phyloP scores from a whole-genome alignment of 2,888 invertebrate species.

The Trichogramma dendrolimi region DNA sequence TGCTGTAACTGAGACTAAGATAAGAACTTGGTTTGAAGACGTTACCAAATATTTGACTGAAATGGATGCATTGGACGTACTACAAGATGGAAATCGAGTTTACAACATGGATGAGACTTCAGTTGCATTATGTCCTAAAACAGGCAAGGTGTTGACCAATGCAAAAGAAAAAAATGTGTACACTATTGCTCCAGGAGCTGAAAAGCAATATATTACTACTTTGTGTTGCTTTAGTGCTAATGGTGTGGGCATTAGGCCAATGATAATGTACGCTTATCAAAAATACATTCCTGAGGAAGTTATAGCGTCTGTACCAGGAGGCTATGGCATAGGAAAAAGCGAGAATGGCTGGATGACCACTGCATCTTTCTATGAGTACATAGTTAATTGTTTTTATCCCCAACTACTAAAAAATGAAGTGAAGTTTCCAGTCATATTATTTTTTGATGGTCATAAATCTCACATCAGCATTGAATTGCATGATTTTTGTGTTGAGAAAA shows the following conservation, averaged over 20 bases:
- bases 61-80: constrained; percentile 13
- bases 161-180: constrained; percentile 29
- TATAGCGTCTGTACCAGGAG: no score
- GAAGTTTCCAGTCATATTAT: constrained; percentile 33
- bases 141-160: constrained; percentile 20
- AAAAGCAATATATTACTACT: constrained; percentile 22
- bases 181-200: constrained; percentile 21
- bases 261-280: no score
- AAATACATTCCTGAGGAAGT: no score
- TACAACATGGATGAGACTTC: constrained; percentile 31
- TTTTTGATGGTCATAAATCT: constrained; percentile 41
- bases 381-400: constrained; percentile 39
- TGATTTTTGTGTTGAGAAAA: constrained; percentile 30
- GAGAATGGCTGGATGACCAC: no score
- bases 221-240: constrained; percentile 11
- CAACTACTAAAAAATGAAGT: constrained; percentile 36
- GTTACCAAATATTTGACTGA: constrained; percentile 6
- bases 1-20: constrained; percentile 15
- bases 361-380: constrained; percentile 38
- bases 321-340: no score
- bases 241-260: no score
- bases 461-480: constrained; percentile 32
- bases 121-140: constrained; percentile 23
- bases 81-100: constrained; percentile 22
- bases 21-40: constrained; percentile 16